Evolutionary conservation across 92 coral and sea anemone species (phyloP).

Genomic region (Bergia puertoricense): DNA sequence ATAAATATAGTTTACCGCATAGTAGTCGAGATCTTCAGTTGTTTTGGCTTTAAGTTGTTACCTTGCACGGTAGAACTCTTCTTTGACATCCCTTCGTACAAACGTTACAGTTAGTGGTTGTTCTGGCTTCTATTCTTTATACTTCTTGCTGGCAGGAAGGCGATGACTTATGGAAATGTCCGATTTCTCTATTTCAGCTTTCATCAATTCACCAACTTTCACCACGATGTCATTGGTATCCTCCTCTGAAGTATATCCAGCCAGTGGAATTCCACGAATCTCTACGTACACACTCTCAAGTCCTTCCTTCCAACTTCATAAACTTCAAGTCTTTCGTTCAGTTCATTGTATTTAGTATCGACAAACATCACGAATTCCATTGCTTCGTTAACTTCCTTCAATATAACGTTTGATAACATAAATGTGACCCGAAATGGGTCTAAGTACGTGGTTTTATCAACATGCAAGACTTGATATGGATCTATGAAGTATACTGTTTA

Average conservation of each 20-base stretch:
- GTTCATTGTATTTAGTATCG: no score
- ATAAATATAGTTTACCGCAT: constrained; percentile 41
- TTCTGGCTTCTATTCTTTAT: constrained; percentile 18
- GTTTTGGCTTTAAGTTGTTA: constrained; percentile 41
- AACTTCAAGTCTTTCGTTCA: no score
- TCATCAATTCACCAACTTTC: constrained; percentile 28
- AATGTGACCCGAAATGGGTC: no score
- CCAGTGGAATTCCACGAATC: constrained; percentile 43
- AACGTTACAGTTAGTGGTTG: constrained; percentile 47
- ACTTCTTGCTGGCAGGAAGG: constrained; percentile 35
- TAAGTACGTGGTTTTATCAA: no score
- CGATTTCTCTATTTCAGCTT: constrained; percentile 34
- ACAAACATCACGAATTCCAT: no score
- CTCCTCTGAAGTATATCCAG: constrained; percentile 23
- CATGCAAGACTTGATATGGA: no score
- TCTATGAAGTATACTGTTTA: no score
- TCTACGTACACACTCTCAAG: constrained; percentile 5
- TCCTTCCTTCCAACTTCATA: no score
- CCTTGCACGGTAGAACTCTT: constrained; percentile 43
- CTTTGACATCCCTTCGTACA: constrained; percentile 45
- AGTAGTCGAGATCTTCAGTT: constrained; percentile 44
- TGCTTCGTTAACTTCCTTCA: no score
- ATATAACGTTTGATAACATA: no score
- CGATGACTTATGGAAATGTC: constrained; percentile 52
- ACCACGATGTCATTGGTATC: constrained; percentile 43